A percentile compares a stretch with the other conserved stretches of the same genome.
phyloP scores from a whole-genome alignment of 2,797 vertebrate genomes.

The Delichon dasypus region DNA sequence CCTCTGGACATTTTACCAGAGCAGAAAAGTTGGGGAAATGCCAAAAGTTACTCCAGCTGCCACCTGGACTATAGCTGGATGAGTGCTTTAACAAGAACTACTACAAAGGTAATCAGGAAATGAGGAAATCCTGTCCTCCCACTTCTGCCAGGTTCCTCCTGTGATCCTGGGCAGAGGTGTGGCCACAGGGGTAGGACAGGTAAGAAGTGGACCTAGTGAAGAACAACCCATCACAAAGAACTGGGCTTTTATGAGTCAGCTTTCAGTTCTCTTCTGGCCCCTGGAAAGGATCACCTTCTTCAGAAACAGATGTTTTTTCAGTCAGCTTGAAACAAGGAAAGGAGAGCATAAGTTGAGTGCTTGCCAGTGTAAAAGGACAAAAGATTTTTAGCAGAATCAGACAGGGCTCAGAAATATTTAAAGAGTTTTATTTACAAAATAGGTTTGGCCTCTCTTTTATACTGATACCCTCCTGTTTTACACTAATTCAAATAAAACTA shows the following conservation, averaged over 20 bases:
- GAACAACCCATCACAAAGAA: not conserved
- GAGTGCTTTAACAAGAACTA: not conserved
- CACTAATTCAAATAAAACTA: not conserved
- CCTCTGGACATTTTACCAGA: not conserved
- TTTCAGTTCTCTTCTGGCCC: not conserved
- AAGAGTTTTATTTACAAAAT: not conserved
- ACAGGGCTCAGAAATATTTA: not conserved
- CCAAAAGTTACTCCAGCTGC: not conserved
- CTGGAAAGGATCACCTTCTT: not conserved
- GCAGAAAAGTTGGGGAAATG: not conserved
- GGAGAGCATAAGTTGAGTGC: not conserved
- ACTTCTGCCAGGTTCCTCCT: not conserved
- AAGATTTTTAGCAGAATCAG: not conserved
- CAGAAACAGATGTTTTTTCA: not conserved
- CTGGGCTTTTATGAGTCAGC: rapidly evolving
- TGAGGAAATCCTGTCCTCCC: not conserved
- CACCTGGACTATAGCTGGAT: not conserved
- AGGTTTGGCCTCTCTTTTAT: not conserved
- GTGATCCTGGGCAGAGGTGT: not conserved
- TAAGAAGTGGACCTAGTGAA: not conserved
- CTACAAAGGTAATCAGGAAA: not conserved
- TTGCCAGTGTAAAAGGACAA: not conserved
- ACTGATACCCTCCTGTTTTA: not conserved
- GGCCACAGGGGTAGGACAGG: not conserved
- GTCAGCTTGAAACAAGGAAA: not conserved